Base-by-base conservation (phyloP, 2,888 invertebrate genomes). In the Lepidocyrtoides sp. region DNA sequence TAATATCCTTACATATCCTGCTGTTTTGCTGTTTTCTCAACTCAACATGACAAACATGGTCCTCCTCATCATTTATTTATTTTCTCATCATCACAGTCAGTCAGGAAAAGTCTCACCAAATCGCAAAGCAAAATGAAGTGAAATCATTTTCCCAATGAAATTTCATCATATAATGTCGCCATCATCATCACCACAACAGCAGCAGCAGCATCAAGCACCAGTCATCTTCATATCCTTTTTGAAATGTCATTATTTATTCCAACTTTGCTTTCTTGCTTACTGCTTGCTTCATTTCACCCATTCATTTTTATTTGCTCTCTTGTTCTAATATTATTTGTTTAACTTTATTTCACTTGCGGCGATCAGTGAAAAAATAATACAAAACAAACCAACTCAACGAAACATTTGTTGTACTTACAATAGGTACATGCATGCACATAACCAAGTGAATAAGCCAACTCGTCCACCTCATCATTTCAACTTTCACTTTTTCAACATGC, bases 261-360 rank as follows among this genome's bases (percentile, higher is more conserved):
- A n/a, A 7, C 20, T 20, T 57, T n/a, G 23, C 41, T 72, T 36
- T 72, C 20, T 41, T 26, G 23, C 60, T n/a, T n/a, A n/a, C n/a
- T n/a, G n/a, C n/a, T n/a, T n/a, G n/a, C n/a, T n/a, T n/a, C n/a
- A 5, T 63, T n/a, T 48, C 44, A 20, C 48, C 48, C 48, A 1
- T n/a, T 32, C 12, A 17, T 48, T 48, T 75, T 77, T 51, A 54
- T 77, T 72, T 51, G 51, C 17, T 77, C 29, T 29, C 77, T 29
- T 51, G 51, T 77, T 51, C 7, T 69, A 36, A 36, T 32, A 41
- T 48, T 77, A 77, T 54, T 77, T 77, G 54, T 77, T 51, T 51
- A 77, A 77, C 77, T 77, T 51, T 32, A 77, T 77, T 77, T 77
- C 77, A 32, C 77, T 77, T 51, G 32, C 77, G 51, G 77, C 77